Evolutionary conservation across 2,888 invertebrate species (phyloP).

Genomic region (Callyntrura guangdongensis): DNA sequence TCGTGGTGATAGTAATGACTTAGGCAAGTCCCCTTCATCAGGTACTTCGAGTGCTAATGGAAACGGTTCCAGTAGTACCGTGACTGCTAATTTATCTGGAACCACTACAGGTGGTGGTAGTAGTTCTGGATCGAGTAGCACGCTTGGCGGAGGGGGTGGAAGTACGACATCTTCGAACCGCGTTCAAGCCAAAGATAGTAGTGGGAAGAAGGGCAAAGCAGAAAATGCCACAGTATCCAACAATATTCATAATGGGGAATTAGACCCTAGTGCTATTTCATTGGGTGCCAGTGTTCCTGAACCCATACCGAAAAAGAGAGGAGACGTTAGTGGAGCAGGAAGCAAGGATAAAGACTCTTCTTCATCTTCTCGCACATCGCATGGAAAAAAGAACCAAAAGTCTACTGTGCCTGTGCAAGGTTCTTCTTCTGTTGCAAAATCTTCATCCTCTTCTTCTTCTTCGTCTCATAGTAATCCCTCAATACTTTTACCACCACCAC

Average conservation of each 20-base stretch:
- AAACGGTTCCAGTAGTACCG: conserved; percentile 61
- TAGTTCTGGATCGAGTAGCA: conserved; percentile 55
- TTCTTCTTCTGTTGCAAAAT: conserved; percentile 54
- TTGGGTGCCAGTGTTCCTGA: conserved; percentile 72
- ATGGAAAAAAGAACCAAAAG: conserved; percentile 80
- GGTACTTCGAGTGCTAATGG: conserved; percentile 55
- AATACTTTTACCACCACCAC: conserved; percentile 66
- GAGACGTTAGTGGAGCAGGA: conserved; percentile 27
- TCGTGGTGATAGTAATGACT: conserved; percentile 69
- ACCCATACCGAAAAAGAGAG: conserved; percentile 53
- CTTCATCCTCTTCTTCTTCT: conserved; percentile 28
- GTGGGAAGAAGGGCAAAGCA: conserved; percentile 74
- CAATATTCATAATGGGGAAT: conserved; percentile 81
- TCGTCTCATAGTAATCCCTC: conserved; percentile 26
- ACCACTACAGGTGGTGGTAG: conserved; percentile 20
- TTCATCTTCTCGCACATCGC: conserved; percentile 56
- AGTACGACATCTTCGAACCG: conserved; percentile 80
- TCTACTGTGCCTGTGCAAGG: conserved; percentile 53
- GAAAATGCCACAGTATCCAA: conserved; percentile 59
- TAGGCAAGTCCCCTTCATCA: conserved; percentile 68
- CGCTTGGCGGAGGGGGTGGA: conserved; percentile 27
- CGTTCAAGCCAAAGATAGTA: conserved; percentile 84
- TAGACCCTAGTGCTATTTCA: conserved; percentile 76
- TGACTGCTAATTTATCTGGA: conserved; percentile 42
- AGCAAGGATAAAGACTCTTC: conserved; percentile 65